Base-by-base conservation (phyloP, 2,113 vertebrate genomes). In the Chunga burmeisteri region DNA sequence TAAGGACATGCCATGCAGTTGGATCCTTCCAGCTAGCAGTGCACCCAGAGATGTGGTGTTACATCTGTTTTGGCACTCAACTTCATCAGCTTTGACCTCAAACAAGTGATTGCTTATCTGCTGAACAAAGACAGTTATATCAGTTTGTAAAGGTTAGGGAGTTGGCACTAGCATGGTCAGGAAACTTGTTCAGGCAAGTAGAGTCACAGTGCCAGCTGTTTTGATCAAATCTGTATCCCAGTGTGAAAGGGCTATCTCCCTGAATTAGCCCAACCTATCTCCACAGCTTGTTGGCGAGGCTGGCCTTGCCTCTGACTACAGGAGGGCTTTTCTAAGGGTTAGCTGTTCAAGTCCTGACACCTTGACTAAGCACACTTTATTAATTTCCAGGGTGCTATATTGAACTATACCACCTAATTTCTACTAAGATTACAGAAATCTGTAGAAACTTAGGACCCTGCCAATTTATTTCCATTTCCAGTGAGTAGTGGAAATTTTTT, bases 181-280 rank as follows among this genome's bases (percentile, higher is more conserved):
- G 19, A 86, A 52, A n/a, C 78, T 50, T 50, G 22, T 59, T 53
- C 42, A 53, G 18, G 20, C 63, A 74, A 38, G 15, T 29, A 66
- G 21, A 46, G 32, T 53, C 63, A 42, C 42, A 34, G 20, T 16
- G 34, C 32, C 44, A 29, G 77, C 82, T 85, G 2, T 44, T 88
- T 72, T 53, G 21, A 80, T 49, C 25, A 44, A 22, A 29, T 40
- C 70, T 38, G 29, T 20, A 6, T 14, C 49, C 30, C 34, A 36
- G 2, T 7, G 14, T 7, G 52, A 44, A 81, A 71, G 49, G 52
- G 30, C 47, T 82, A 6, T 13, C 0, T 0, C n/a, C 13, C 22
- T 66, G 21, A 11, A 44, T 21, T 26, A 10, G 7, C 29, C 36
- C 36, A 86, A 7, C 14, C 58, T 56, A 9, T 4, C 47, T 84